Conservation (phyloP, 2,888 invertebrate genomes). For the Monoplex corrugatus region DNA sequence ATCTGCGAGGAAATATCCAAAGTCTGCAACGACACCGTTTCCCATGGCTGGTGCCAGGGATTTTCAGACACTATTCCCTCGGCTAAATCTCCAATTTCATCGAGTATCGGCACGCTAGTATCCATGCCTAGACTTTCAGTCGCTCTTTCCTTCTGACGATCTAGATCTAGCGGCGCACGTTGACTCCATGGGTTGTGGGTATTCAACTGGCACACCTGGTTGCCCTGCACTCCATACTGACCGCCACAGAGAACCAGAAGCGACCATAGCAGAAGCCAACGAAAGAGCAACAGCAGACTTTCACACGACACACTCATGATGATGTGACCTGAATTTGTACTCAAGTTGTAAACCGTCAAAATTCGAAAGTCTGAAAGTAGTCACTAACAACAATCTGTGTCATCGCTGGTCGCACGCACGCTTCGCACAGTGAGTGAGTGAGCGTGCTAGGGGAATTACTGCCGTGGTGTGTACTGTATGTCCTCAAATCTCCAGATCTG, state of each 20-base stretch:
- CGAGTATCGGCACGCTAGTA: neutral
- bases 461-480: slow-evolving; percentile 15
- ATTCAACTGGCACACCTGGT: slow-evolving; percentile 18
- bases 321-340: neutral
- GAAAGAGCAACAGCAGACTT: neutral
- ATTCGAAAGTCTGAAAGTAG: slow-evolving; percentile 25
- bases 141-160: neutral
- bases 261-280: neutral
- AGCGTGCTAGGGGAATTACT: neutral
- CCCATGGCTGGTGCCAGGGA: slow-evolving; percentile 25
- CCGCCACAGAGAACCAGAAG: neutral
- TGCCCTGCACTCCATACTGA: neutral
- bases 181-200: neutral
- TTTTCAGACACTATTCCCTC: slow-evolving; percentile 1
- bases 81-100: neutral
- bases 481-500: slow-evolving; percentile 21
- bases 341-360: neutral
- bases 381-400: neutral
- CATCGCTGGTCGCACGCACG: neutral
- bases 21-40: neutral
- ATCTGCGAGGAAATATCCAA: neutral
- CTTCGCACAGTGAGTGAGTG: neutral
- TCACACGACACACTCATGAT: neutral
- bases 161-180: neutral
- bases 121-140: neutral